Percentiles rank a stretch among this genome's conserved stretches.
phyloP scores from a whole-genome alignment of 2,797 vertebrate species.

The Rhodeus uyekii region DNA sequence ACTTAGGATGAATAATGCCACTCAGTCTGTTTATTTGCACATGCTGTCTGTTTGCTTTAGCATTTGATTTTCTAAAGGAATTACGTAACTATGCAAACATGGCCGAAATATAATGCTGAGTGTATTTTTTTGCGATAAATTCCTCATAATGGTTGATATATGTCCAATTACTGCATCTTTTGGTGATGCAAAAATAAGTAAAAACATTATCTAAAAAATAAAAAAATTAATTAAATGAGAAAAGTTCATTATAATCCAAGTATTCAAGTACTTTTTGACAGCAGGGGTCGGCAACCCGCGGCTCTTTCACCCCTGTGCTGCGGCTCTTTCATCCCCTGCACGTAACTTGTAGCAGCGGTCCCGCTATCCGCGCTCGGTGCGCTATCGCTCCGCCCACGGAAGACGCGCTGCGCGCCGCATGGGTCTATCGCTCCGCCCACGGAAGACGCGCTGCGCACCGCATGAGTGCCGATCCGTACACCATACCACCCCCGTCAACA shows the following conservation, averaged over 20 bases:
- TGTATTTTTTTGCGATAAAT: background rate
- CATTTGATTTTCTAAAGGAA: slow-evolving; percentile 2
- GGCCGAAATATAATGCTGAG: background rate
- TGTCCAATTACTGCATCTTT: background rate
- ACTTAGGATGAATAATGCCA: background rate
- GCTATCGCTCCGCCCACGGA: too few species aligned
- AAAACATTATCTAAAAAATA: background rate
- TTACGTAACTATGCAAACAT: background rate
- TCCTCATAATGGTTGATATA: background rate
- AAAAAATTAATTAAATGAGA: too few species aligned
- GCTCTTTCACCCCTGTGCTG: too few species aligned
- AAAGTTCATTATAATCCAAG: background rate
- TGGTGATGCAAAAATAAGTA: background rate
- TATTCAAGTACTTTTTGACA: background rate
- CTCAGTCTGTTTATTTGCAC: slow-evolving; percentile 10
- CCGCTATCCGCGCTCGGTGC: too few species aligned
- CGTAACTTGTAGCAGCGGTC: too few species aligned
- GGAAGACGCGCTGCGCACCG: too few species aligned
- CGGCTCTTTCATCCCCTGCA: too few species aligned
- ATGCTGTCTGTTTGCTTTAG: slow-evolving; percentile 1
- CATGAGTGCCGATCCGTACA: too few species aligned
- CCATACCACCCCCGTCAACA: too few species aligned
- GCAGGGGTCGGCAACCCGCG: too few species aligned
- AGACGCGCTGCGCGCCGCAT: too few species aligned
- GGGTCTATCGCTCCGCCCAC: too few species aligned